These are phyloP conservation scores for Amphiprion ocellaris DNA, from an alignment of 2,113 vertebrate species.

Conservation along the genomic window DNA sequence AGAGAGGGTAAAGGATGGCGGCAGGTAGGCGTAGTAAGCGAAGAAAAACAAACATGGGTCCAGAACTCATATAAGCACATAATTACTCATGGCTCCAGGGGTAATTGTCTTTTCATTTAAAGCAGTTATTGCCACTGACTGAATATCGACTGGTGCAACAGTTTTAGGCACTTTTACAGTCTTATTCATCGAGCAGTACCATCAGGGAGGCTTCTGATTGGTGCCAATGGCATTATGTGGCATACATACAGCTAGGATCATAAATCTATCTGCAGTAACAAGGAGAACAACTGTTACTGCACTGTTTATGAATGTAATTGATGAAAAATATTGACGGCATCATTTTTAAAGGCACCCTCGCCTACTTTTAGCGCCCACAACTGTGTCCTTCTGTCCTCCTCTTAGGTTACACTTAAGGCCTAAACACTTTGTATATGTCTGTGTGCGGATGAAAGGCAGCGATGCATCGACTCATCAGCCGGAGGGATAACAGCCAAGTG, in stretches of 20 bases:
- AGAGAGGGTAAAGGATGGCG: slow-evolving; percentile 11
- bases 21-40: slow-evolving; percentile 20
- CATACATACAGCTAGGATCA: background rate
- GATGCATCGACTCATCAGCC: slow-evolving; percentile 31
- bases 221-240: background rate
- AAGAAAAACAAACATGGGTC: slow-evolving; percentile 53
- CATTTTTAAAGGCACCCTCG: background rate
- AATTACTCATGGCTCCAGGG: slow-evolving; percentile 49
- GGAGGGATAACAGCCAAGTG: slow-evolving; percentile 69
- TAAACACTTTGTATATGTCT: slow-evolving; percentile 11
- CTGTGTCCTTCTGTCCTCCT: no score
- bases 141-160: slow-evolving; percentile 17
- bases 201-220: background rate
- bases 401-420: slow-evolving; percentile 24
- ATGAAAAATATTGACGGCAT: background rate
- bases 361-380: background rate
- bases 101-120: slow-evolving; percentile 63
- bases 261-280: background rate
- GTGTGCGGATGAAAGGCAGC: slow-evolving; percentile 40
- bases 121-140: slow-evolving; percentile 38
- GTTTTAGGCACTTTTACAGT: background rate
- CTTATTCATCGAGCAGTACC: background rate
- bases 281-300: background rate
- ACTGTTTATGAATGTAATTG: background rate
- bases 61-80: slow-evolving; percentile 50